phyloP scores from a whole-genome alignment of 2,797 vertebrate genomes.

The Epinephelus malabaricus region DNA sequence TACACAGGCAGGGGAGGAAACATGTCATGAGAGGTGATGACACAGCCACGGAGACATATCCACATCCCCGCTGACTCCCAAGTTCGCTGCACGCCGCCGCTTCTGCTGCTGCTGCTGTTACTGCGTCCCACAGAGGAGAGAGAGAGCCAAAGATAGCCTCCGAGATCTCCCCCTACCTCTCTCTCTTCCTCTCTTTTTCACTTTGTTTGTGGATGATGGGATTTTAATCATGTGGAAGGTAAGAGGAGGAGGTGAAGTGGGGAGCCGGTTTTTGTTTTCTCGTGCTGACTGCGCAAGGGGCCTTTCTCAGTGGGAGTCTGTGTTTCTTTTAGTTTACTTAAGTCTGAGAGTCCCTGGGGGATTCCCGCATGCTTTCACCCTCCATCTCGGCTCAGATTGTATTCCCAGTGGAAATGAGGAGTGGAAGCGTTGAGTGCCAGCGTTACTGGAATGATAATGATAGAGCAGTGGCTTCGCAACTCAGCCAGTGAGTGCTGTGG shows the following conservation, averaged over 20 bases:
- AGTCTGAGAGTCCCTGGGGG: constrained; percentile 41
- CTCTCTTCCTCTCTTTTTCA: constrained; percentile 73
- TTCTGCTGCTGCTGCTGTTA: constrained; percentile 4
- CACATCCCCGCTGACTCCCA: constrained; percentile 69
- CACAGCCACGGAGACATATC: constrained; percentile 80
- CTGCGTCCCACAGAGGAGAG: constrained; percentile 64
- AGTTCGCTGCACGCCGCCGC: constrained; percentile 51
- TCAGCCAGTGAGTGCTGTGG: constrained; percentile 50
- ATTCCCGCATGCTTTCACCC: constrained; percentile 56
- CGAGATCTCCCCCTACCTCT: constrained; percentile 38
- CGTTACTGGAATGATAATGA: constrained; percentile 80
- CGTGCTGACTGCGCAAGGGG: constrained; percentile 9
- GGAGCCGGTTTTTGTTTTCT: constrained; percentile 15
- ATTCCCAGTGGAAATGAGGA: constrained; percentile 59
- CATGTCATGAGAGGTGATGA: constrained; percentile 84
- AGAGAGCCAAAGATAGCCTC: constrained; percentile 71
- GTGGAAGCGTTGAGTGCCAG: constrained; percentile 54
- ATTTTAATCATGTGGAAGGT: constrained; percentile 99
- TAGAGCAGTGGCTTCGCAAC: constrained; percentile 63
- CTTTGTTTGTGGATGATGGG: constrained; percentile 94
- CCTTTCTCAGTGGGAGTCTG: constrained; percentile 28
- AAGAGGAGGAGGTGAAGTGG: constrained; percentile 71
- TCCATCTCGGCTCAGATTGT: constrained; percentile 29
- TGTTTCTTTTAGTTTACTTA: constrained; percentile 61
- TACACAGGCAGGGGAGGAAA: constrained; percentile 78